A percentile compares a stretch with the other conserved stretches of the same genome.
Evolutionary conservation across 2,113 vertebrate genomes (phyloP).

Genomic region (Ascaphus truei): DNA sequence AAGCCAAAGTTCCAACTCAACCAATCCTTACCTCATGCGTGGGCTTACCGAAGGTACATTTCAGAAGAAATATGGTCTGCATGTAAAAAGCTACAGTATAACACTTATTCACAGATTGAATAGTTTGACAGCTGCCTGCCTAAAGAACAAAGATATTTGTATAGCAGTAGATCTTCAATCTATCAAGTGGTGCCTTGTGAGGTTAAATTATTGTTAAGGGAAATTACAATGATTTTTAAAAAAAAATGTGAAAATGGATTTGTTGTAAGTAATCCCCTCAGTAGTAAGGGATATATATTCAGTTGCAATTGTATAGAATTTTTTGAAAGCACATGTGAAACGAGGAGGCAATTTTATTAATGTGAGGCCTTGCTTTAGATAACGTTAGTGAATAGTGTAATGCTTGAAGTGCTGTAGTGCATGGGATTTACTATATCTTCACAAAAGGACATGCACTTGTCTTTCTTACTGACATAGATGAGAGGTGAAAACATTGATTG

Average conservation of each 20-base stretch:
- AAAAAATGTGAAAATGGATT: not conserved
- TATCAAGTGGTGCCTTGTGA: too few relatives aligned
- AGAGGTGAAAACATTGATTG: not conserved
- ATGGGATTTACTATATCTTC: conserved; percentile 7
- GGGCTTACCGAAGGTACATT: too few relatives aligned
- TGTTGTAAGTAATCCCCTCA: conserved; percentile 11
- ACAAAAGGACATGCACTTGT: not conserved
- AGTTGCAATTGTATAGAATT: conserved; percentile 10
- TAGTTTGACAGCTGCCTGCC: too few relatives aligned
- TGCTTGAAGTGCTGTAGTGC: not conserved
- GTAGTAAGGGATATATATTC: not conserved
- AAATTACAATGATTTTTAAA: not conserved
- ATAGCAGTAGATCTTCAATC: too few relatives aligned
- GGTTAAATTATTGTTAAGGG: not conserved
- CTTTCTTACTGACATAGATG: not conserved
- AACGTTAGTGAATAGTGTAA: conserved; percentile 1
- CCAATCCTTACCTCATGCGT: too few relatives aligned
- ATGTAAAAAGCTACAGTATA: too few relatives aligned
- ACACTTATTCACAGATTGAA: too few relatives aligned
- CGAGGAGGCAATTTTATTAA: conserved; percentile 15
- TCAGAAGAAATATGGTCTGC: too few relatives aligned
- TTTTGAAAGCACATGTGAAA: not conserved
- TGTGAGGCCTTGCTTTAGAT: conserved; percentile 12
- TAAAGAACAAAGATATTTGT: too few relatives aligned
- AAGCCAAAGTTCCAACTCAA: too few relatives aligned